A percentile compares a stretch with the other conserved stretches of the same genome.
phyloP scores from a whole-genome alignment of 2,888 invertebrate genomes.

The Molorchus minor region DNA sequence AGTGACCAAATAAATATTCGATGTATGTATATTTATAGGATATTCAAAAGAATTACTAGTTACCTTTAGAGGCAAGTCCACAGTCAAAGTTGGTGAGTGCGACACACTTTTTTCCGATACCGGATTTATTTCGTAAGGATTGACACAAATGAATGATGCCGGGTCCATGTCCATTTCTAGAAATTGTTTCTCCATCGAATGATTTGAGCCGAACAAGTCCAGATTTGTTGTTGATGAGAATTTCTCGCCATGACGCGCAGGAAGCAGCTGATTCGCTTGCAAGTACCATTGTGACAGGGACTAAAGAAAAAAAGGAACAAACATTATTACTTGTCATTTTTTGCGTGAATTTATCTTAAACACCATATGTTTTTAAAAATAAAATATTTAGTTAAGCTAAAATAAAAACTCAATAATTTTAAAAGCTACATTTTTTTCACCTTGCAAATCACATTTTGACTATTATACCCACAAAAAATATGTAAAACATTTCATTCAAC shows the following conservation, averaged over 20 bases:
- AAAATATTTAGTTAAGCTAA: not conserved
- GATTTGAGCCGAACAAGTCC: slow-evolving; percentile 22
- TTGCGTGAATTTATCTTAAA: too few species aligned
- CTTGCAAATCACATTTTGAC: too few species aligned
- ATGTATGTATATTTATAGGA: too few species aligned
- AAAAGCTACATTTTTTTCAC: too few species aligned
- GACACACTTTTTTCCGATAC: slow-evolving; percentile 31
- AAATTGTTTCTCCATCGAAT: slow-evolving; percentile 32
- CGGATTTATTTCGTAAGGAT: slow-evolving; percentile 55
- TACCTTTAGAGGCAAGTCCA: slow-evolving; percentile 34
- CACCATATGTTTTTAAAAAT: too few species aligned
- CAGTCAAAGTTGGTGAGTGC: slow-evolving; percentile 15
- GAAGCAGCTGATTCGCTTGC: slow-evolving; percentile 56
- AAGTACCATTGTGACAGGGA: slow-evolving; percentile 53
- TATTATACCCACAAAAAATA: too few species aligned
- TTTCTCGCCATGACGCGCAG: slow-evolving; percentile 65
- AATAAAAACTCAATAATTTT: too few species aligned
- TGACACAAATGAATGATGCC: slow-evolving; percentile 50
- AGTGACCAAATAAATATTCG: not conserved
- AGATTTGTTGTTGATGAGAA: slow-evolving; percentile 28
- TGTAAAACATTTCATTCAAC: too few species aligned
- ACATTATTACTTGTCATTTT: too few species aligned
- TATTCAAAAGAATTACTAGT: too few species aligned
- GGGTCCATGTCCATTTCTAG: slow-evolving; percentile 45
- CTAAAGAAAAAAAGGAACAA: slow-evolving; percentile 46